Evolutionary conservation across 2,797 vertebrate genomes (phyloP).

Genomic region (Urophycis tenuis): DNA sequence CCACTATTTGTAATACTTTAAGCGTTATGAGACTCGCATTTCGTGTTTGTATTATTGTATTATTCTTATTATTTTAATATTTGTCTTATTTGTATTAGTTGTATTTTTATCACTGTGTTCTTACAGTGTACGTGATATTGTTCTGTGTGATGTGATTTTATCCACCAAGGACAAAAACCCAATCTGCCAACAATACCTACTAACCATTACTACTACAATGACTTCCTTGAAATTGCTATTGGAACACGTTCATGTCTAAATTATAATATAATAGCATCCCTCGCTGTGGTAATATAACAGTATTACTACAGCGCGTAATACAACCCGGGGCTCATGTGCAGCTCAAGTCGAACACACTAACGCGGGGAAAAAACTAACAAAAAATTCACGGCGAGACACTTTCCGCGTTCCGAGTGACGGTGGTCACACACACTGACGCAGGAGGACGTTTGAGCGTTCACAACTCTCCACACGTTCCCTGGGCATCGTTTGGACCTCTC

Average conservation of each 20-base stretch:
- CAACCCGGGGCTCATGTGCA: neutral
- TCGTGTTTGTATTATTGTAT: too few relatives aligned
- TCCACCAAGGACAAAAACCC: neutral
- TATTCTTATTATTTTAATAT: too few relatives aligned
- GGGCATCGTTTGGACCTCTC: neutral
- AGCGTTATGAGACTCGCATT: too few relatives aligned
- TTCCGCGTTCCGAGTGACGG: neutral
- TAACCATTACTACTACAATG: neutral
- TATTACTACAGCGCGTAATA: neutral
- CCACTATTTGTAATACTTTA: too few relatives aligned
- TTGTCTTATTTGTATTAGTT: too few relatives aligned
- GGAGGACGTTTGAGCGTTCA: neutral
- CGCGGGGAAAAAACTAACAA: neutral
- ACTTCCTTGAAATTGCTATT: too few relatives aligned
- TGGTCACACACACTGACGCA: too few relatives aligned
- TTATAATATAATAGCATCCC: too few relatives aligned
- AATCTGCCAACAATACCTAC: neutral
- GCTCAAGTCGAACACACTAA: neutral
- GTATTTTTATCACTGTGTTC: neutral
- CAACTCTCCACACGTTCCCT: neutral
- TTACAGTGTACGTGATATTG: neutral
- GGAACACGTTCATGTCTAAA: too few relatives aligned
- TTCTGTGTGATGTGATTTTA: neutral
- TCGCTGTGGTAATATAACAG: too few relatives aligned
- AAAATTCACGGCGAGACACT: neutral